Base-by-base conservation (phyloP, 2,888 invertebrate genomes). In the Ptilodon capucinus region DNA sequence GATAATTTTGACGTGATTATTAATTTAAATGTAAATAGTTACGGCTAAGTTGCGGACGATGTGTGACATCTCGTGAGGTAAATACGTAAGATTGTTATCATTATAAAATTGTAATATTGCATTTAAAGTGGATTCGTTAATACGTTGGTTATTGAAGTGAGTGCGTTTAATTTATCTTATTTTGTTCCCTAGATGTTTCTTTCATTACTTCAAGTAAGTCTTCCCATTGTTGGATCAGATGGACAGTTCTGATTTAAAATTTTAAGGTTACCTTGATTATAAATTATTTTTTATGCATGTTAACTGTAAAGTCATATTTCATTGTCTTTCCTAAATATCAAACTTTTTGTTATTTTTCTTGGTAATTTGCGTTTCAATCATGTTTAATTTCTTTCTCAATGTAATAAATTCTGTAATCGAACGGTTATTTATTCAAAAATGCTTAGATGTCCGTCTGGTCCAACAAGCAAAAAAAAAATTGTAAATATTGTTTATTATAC, bases 401-500 rank as follows among this genome's bases (percentile, higher is more conserved):
- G n/a, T n/a, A n/a, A n/a, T n/a, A n/a, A n/a, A n/a, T n/a, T n/a
- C n/a, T n/a, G n/a, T n/a, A n/a, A n/a, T n/a, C n/a, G n/a, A n/a
- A n/a, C n/a, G n/a, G n/a, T n/a, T n/a, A n/a, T n/a, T n/a, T n/a
- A n/a, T n/a, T n/a, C n/a, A n/a, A n/a, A n/a, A n/a, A n/a, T n/a
- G n/a, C n/a, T n/a, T n/a, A 28, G 19, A 51, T 60, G 61, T 64
- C 68, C 51, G 40, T 60, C 48, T 65, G 58, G 61, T 68, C 53
- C 61, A 54, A 44, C 64, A 44, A 32, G 76, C 32, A 8, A 1
- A 34, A 19, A 36, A 40, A 21, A 54, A 60, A 82, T 88, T 90
- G 89, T 90, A 90, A 84, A 89, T 89, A 88, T 86, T 73, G 74
- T 85, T 89, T 86, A 84, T 86, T 87, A 81, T 88, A 89, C 86